A percentile compares a stretch with the other conserved stretches of the same genome.
Conservation (phyloP, 1,140 invertebrate genomes). For the Macrobrachium nipponense region DNA sequence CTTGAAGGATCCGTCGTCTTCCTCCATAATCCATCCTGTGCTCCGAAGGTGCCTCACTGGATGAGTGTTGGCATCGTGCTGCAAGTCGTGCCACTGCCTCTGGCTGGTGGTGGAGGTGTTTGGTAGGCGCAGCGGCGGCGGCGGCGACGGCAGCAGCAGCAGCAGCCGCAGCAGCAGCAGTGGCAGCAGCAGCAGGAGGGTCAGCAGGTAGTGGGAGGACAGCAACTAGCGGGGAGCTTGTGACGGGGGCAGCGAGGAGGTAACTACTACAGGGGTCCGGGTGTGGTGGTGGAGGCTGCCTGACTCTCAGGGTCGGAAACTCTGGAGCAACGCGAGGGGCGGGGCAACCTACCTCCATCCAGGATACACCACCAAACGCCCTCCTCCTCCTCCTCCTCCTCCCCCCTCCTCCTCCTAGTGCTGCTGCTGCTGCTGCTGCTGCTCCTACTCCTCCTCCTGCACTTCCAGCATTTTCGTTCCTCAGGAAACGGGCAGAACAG, state of each 20-base stretch:
- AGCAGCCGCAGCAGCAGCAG: conserved; percentile 22
- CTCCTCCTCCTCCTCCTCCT: background rate
- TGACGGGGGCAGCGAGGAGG: conserved; percentile 42
- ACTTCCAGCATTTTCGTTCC: background rate
- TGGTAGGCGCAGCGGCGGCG: background rate
- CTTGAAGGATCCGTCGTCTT: no score
- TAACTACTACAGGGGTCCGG: conserved; percentile 27
- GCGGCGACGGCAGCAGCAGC: conserved; percentile 13
- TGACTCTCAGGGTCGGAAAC: conserved; percentile 12
- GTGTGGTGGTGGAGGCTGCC: conserved; percentile 30
- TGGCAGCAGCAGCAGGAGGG: conserved; percentile 23
- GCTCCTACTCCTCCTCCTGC: background rate
- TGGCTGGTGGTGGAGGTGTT: no score
- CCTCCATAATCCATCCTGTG: no score
- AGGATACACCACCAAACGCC: background rate
- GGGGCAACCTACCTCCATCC: conserved; percentile 34
- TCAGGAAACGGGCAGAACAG: background rate
- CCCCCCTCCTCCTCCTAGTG: background rate
- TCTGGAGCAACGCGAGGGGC: conserved; percentile 47
- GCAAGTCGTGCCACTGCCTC: no score
- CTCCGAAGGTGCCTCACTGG: no score
- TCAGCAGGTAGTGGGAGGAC: conserved; percentile 35
- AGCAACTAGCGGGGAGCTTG: conserved; percentile 34
- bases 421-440: background rate
- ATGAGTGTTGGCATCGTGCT: no score